phyloP scores from a whole-genome alignment of 1,140 invertebrate genomes.

The Oryzaephilus surinamensis region DNA sequence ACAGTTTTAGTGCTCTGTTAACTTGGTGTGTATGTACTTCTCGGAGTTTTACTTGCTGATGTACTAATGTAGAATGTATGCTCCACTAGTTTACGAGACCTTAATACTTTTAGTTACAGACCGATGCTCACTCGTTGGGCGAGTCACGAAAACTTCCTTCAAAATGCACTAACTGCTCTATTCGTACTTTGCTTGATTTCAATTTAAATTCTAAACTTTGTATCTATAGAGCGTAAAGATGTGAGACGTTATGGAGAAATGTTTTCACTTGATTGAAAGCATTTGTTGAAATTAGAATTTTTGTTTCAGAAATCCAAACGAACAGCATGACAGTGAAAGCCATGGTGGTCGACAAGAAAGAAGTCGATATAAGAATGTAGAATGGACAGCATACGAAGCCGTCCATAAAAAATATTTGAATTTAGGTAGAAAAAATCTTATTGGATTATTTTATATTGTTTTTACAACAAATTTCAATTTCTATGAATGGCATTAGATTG shows the following conservation, averaged over 20 bases:
- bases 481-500: background rate
- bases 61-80: slow-evolving; percentile 6
- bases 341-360: slow-evolving; percentile 61
- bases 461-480: background rate
- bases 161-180: too few relatives aligned
- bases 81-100: background rate
- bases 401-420: slow-evolving; percentile 88
- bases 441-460: too few relatives aligned
- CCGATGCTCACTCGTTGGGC: too few relatives aligned
- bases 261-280: too few relatives aligned
- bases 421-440: slow-evolving; percentile 51
- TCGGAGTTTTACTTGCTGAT: background rate
- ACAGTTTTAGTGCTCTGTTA: background rate
- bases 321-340: slow-evolving; percentile 62
- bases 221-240: too few relatives aligned
- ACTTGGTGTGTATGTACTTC: slow-evolving; percentile 8
- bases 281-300: too few relatives aligned
- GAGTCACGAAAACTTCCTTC: too few relatives aligned
- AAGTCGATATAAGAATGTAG: slow-evolving; percentile 68
- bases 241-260: too few relatives aligned
- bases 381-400: slow-evolving; percentile 84
- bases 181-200: too few relatives aligned
- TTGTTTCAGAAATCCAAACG: slow-evolving; percentile 77
- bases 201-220: too few relatives aligned
- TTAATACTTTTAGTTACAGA: too few relatives aligned